Evolutionary conservation across 2,888 invertebrate genomes (phyloP).

Genomic region (Baronia brevicornis): DNA sequence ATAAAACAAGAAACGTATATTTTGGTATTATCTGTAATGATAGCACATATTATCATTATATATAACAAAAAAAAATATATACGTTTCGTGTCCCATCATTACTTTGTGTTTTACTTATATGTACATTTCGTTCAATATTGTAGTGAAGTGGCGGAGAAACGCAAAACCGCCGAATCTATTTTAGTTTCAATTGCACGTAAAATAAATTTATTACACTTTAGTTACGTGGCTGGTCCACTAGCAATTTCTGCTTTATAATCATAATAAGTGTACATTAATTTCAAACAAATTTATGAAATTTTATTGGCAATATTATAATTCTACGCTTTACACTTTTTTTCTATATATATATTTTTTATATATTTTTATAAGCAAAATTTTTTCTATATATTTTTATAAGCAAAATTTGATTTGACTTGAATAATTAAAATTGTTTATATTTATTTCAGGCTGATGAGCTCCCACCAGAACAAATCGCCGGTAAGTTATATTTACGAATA

Average conservation of each 20-base stretch:
- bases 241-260: slow-evolving; percentile 30
- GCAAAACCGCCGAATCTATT: slow-evolving; percentile 45
- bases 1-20: too few relatives aligned
- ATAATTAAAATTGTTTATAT: slow-evolving; percentile 13
- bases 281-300: slow-evolving; percentile 6
- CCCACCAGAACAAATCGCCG: slow-evolving; percentile 92
- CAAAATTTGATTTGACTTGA: slow-evolving; percentile 15
- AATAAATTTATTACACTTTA: slow-evolving; percentile 57
- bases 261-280: slow-evolving; percentile 20
- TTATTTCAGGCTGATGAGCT: slow-evolving; percentile 88
- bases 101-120: too few relatives aligned
- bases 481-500: too few relatives aligned
- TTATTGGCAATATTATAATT: too few relatives aligned
- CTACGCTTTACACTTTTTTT: slow-evolving; percentile 6
- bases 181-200: slow-evolving; percentile 60
- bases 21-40: too few relatives aligned
- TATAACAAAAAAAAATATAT: too few relatives aligned
- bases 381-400: slow-evolving; percentile 14
- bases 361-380: slow-evolving; percentile 14
- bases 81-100: too few relatives aligned
- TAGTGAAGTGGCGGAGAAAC: slow-evolving; percentile 12
- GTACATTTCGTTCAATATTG: too few relatives aligned
- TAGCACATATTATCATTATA: too few relatives aligned
- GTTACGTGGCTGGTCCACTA: slow-evolving; percentile 31
- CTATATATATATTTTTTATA: slow-evolving; percentile 1